These are phyloP conservation scores for Eueremaeus valkanovi DNA, from an alignment of 2,888 invertebrate genomes.

Conservation along the genomic window DNA sequence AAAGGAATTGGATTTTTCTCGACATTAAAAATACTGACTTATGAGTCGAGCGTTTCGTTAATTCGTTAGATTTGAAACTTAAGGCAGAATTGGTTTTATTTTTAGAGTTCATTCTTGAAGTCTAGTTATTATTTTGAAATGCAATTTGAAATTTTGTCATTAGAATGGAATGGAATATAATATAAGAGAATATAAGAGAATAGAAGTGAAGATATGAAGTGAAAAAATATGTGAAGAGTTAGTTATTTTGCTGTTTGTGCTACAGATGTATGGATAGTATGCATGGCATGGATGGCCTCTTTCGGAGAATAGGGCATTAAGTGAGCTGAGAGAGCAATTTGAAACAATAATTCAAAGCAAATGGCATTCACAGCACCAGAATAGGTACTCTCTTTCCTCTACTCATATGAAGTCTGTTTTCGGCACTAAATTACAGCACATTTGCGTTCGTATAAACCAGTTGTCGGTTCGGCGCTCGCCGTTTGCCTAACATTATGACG, in stretches of 20 bases:
- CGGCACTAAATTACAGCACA: slow-evolving; percentile 9
- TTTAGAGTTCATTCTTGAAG: neutral
- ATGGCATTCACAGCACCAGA: slow-evolving; percentile 18
- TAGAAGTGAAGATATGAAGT: neutral
- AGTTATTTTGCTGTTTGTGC: neutral
- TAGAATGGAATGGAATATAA: neutral
- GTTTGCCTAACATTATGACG: neutral
- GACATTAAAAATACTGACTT: neutral
- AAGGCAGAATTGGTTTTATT: neutral
- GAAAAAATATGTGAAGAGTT: neutral
- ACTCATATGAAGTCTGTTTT: neutral
- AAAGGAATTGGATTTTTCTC: neutral
- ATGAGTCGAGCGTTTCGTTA: neutral
- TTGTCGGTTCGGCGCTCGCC: neutral
- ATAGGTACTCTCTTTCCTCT: neutral
- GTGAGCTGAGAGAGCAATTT: slow-evolving; percentile 21
- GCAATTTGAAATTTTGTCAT: slow-evolving; percentile 7
- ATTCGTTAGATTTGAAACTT: neutral
- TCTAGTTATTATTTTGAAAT: slow-evolving; percentile 7
- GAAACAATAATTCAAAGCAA: slow-evolving; percentile 28
- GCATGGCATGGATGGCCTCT: slow-evolving; percentile 29
- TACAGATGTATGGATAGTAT: neutral
- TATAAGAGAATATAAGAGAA: too few species aligned
- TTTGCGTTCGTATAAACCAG: slow-evolving; percentile 1
- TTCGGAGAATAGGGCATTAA: slow-evolving; percentile 22